Base-by-base conservation (phyloP, 2,888 invertebrate species). In the Masnerella sp. region DNA sequence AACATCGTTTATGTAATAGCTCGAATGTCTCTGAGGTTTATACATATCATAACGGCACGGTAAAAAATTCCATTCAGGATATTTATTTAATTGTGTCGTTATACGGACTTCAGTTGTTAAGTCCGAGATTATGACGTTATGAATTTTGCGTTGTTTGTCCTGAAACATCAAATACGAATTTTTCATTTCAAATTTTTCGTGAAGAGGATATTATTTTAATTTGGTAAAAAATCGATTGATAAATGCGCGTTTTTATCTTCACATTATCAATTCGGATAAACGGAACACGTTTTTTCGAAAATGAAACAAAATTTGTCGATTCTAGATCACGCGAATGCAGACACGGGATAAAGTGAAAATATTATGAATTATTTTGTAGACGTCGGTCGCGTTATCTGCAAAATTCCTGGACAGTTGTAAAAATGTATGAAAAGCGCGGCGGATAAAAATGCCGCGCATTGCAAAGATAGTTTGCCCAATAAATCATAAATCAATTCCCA, bases 401-500 rank as follows among this genome's bases (percentile, higher is more conserved):
- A 20, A 49, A 49, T 22, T 12, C 20, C 9, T 49, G 8, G 11
- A 14, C 14, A 20, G 1, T 49, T 34, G 12, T 47, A 32, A 49
- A 30, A 51, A 11, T 12, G 11, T 34, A 5, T 51, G 18, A 52
- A 38, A 52, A 52, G 15, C 17, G 5, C 3, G n/a, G 12, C 11
- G 2, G 9, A 28, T 12, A 22, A 30, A 49, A 61, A 42, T 51
- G 12, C 22, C 17, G 22, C n/a, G 8, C 56, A 42, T 67, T 47
- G 30, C 56, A 17, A 43, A 15, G 28, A 11, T 52, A 68, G 15
- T 18, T 36, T 30, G 20, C 52, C 45, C 45, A 54, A 69, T 64
- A 34, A 56, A 34, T 64, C 62, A 70, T 70, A 70, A 70, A 62
- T 64, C 70, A 70, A 64, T 70, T 70, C 54, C 17, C 36, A 56